Evolutionary conservation across 2,113 vertebrate species (phyloP).

Genomic region (Coreoperca whiteheadi): DNA sequence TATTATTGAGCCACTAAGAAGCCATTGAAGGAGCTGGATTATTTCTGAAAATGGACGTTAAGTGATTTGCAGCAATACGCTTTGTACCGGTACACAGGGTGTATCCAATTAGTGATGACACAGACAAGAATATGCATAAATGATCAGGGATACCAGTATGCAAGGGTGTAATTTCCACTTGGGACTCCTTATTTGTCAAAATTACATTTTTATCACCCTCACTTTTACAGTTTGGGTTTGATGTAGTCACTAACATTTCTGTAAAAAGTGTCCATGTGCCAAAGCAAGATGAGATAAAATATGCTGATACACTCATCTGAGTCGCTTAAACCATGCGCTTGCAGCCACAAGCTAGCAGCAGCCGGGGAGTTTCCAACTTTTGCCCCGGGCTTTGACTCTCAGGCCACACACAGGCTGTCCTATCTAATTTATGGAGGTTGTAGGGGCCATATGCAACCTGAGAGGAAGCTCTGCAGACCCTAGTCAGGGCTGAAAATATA

Average conservation of each 20-base stretch:
- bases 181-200: background rate
- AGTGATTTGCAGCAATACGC: background rate
- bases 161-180: background rate
- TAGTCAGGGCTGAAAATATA: background rate
- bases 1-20: conserved; percentile 9
- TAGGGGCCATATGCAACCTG: background rate
- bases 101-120: background rate
- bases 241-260: background rate
- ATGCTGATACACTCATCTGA: background rate
- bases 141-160: background rate
- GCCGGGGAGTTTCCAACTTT: too few species aligned
- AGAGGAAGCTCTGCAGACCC: background rate
- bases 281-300: background rate
- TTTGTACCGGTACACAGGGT: background rate
- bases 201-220: background rate
- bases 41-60: background rate
- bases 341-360: background rate
- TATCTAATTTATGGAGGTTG: background rate
- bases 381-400: background rate
- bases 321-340: background rate
- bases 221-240: background rate
- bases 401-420: background rate
- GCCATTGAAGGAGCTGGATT: background rate
- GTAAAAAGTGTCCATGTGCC: background rate
- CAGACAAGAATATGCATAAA: background rate